Percentiles rank a stretch among this genome's conserved stretches.
phyloP scores from a whole-genome alignment of 1,140 invertebrate genomes.

The Conus betulinus region DNA sequence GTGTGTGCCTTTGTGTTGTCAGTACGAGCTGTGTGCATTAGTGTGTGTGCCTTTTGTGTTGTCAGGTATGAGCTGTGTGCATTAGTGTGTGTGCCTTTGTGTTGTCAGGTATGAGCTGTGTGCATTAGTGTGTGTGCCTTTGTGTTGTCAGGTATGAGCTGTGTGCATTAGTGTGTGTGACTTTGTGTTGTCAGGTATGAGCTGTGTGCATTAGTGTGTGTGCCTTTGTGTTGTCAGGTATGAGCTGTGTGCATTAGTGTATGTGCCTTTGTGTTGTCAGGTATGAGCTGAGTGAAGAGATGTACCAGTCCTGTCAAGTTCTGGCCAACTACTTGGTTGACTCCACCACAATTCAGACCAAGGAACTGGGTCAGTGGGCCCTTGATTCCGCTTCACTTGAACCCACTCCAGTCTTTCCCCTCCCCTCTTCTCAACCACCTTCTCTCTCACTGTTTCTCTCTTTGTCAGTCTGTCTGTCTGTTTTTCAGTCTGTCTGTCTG shows the following conservation, averaged over 20 bases:
- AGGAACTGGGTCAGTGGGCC: conserved; percentile 64
- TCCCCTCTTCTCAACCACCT: not conserved
- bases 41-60: not conserved
- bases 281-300: conserved; percentile 64
- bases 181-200: not conserved
- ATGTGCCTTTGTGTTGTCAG: conserved; percentile 48
- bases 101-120: not conserved
- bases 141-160: not conserved
- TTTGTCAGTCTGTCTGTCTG: too few species aligned
- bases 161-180: not conserved
- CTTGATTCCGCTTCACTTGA: too few species aligned
- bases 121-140: not conserved
- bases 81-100: not conserved
- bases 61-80: not conserved
- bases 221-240: not conserved
- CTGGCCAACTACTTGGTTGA: conserved; percentile 66
- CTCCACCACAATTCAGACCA: conserved; percentile 67
- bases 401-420: too few species aligned
- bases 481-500: too few species aligned
- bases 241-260: not conserved
- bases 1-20: too few species aligned
- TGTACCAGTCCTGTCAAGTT: conserved; percentile 63
- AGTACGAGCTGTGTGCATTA: too few species aligned
- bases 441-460: not conserved
- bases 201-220: not conserved